Conservation (phyloP, 2,888 invertebrate species). For the Acrobasis consociella region DNA sequence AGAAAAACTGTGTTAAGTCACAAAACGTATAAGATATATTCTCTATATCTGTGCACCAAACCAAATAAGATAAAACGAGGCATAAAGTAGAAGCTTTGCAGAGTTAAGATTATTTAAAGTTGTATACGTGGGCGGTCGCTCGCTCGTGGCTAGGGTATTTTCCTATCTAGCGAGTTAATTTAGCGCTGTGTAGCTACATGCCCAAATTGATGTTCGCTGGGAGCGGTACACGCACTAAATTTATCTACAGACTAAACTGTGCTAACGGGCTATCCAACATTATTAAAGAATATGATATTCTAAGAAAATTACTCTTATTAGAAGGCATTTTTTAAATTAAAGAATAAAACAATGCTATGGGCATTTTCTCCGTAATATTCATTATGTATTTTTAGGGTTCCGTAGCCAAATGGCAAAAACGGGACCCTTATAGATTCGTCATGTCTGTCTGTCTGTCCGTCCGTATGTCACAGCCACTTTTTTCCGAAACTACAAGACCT, state of each 20-base stretch:
- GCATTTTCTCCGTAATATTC: no score
- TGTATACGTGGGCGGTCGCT: conserved; percentile 41
- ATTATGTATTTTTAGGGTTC: no score
- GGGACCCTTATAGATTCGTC: no score
- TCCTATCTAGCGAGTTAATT: conserved; percentile 49
- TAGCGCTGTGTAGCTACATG: conserved; percentile 42
- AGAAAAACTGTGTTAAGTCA: neutral
- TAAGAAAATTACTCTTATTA: no score
- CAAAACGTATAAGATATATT: neutral
- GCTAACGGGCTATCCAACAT: neutral
- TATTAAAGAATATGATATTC: no score
- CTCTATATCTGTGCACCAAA: neutral
- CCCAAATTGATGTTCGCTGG: conserved; percentile 50
- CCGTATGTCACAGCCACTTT: no score
- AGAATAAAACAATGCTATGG: no score
- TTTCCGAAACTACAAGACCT: no score
- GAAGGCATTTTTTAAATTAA: no score
- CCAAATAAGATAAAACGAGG: neutral
- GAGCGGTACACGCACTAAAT: conserved; percentile 54
- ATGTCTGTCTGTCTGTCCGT: no score
- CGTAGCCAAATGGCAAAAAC: no score
- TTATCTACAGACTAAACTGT: conserved; percentile 15
- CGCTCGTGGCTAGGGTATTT: conserved; percentile 51
- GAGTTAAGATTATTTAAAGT: conserved; percentile 5
- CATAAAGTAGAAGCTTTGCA: neutral